Evolutionary conservation across 1,140 invertebrate genomes (phyloP), one percentile per base, ranked within the genome.

Genomic region (Drosophila simulans): DNA sequence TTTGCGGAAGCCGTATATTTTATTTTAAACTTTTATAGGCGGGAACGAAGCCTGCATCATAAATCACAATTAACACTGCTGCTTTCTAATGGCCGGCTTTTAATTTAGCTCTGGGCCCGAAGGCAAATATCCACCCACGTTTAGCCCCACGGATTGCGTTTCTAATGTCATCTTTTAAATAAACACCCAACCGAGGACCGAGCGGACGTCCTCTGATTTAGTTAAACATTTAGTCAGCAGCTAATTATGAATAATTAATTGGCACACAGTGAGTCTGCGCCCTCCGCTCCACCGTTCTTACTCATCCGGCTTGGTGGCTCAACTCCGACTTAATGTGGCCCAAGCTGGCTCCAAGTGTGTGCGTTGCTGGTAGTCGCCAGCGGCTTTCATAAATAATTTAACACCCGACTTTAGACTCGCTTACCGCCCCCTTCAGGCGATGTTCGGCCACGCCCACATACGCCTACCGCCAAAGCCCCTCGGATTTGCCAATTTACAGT

Each of bases 221-320:
- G 80, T 72, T 84, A 80, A 84, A 72, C 80, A 83, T 72, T 84
- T 80, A 84, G 80, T 80, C 71, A 62, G 56, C 65, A 69, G 76
- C 80, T 80, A 84, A 84, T 84, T 83, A 83, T 84, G 80, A 79
- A 83, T 84, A 84, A 83, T 83, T 83, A 84, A 84, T 84, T 59
- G 76, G 35, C 49, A 59, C 43, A 64, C 49, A 78, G 73, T 66
- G 60, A 48, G 37, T 54, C 52, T 13, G 51, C 12, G 39, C 15
- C 54, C 27, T 17, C 35, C 39, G n/a, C 11, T 34, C n/a, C 11
- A 2, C 17, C 12, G 34, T 13, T 22, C 11, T 15, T 12, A 1
- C 37, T 13, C 13, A 35, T n/a, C 31, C 51, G 34, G 56, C 27
- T 43, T 49, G 53, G 13, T 48, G 58, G 54, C 39, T 62, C 58